Base-by-base conservation (phyloP, 2,797 vertebrate genomes). In the Mormyrus hasselquistii region DNA sequence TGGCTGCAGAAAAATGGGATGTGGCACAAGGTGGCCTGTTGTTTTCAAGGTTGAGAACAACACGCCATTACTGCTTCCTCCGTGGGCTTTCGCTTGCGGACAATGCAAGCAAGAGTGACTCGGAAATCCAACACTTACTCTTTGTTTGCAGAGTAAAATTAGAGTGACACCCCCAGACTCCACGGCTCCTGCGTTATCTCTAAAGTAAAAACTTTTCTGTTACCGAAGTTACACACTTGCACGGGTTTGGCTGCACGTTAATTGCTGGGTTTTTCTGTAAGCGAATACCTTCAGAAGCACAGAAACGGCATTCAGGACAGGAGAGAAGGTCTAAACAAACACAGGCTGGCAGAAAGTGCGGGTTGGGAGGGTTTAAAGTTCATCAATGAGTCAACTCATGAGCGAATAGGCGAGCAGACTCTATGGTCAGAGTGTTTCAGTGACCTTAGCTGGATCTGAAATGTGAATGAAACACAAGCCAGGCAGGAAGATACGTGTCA, bases 141-240 rank as follows among this genome's bases (percentile, higher is more conserved):
- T 96, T 96, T 97, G 96, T 96, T 89, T 91, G 89, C 59, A 95
- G 92, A 92, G 91, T 91, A 94, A 94, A 94, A 91, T 93, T 91
- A 92, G 89, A 93, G 92, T 91, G 93, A 92, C 91, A 93, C 93
- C 91, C 90, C 89, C 92, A 96, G 94, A 95, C 94, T 94, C 89
- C 90, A 92, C 94, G 95, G 91, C 95, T 95, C 95, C 95, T 93
- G 91, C 93, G 90, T 94, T 95, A 96, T 95, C 93, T 94, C 94
- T 89, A 91, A 94, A 82, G 76, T 90, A 91, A 90, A 94, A 91
- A 91, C 94, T 92, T 95, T 95, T 94, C 93, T 55, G 82, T 8
- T 62, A 57, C 53, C 53, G 16, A 82, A 44, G 88, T 62, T 44
- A 50, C 12, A 34, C 76, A 62, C 92, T 91, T 86, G 91, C 87